Base-by-base conservation (phyloP, 2,888 invertebrate species). In the Lasius fuliginosus region DNA sequence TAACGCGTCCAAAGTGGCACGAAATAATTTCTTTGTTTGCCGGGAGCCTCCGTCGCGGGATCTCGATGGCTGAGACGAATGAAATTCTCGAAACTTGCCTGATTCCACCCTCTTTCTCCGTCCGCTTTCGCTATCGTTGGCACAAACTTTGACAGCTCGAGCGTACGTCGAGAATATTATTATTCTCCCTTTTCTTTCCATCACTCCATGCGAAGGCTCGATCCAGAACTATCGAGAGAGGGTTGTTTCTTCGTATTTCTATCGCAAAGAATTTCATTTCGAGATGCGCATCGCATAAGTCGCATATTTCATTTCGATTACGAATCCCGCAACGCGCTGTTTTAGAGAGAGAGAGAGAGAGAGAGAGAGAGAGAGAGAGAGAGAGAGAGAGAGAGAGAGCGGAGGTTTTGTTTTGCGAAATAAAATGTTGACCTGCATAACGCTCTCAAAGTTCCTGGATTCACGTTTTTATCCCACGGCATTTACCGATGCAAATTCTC, bases 21-120 rank as follows among this genome's bases (percentile, higher is more conserved):
- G 33, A 79, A 79, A 79, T 79, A 79, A 79, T 79, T 79, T 79
- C 60, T 79, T 79, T 71, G 69, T 69, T 71, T 69, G 46, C 23
- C 33, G 33, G 27, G 4, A 27, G 46, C 23, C 23, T 8, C 27
- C 33, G 40, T 3, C 68, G 23, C 49, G 49, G 12, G 18, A 46
- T 71, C 71, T 18, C 60, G 60, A 79, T 46, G 60, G 23, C 46
- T 18, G 46, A 27, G 60, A 60, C 71, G 18, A 79, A 71, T 79
- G 60, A 69, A 71, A 79, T 79, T 79, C 71, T 79, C 36, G 46
- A 79, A 71, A 79, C 79, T 79, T 79, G 46, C 18, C 12, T 15
- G 60, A 27, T n/a, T n/a, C 49, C 49, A 49, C 15, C 49, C 12
- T 53, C 56, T 58, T 60, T 12, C 58, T n/a, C 27, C 60, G 46